Evolutionary conservation across 2,113 vertebrate species (phyloP).

Genomic region (Benitochromis conjunctus): DNA sequence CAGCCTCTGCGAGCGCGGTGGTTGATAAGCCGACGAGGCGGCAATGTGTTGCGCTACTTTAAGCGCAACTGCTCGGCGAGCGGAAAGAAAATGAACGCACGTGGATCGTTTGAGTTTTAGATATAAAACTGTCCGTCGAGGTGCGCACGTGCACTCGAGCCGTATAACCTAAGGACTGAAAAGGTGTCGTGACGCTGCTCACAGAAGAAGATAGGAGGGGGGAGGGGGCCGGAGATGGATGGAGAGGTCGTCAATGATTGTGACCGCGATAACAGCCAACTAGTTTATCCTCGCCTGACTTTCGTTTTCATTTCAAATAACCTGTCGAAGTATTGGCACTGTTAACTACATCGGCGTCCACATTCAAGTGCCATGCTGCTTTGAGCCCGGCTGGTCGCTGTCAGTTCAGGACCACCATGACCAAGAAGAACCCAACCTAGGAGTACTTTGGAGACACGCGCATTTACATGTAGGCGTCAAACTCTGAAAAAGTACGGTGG

Average conservation of each 20-base stretch:
- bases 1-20: background rate
- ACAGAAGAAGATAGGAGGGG: background rate
- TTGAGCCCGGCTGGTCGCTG: constrained; percentile 57
- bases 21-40: background rate
- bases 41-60: constrained; percentile 36
- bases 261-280: constrained; percentile 11
- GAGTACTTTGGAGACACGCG: background rate
- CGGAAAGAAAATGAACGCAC: background rate
- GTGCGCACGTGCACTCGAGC: constrained; percentile 29
- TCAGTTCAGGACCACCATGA: constrained; percentile 72
- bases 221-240: constrained; percentile 30
- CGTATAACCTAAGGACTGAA: constrained; percentile 10
- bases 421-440: background rate
- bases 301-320: background rate
- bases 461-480: background rate
- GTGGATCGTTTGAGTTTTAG: background rate
- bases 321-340: background rate
- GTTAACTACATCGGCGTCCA: background rate
- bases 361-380: background rate
- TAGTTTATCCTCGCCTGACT: background rate
- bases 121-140: background rate
- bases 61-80: background rate
- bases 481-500: background rate
- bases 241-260: constrained; percentile 49
- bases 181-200: constrained; percentile 66